Base-by-base conservation (phyloP, 2,888 invertebrate species). In the Rhimphoctona megacephalus region DNA sequence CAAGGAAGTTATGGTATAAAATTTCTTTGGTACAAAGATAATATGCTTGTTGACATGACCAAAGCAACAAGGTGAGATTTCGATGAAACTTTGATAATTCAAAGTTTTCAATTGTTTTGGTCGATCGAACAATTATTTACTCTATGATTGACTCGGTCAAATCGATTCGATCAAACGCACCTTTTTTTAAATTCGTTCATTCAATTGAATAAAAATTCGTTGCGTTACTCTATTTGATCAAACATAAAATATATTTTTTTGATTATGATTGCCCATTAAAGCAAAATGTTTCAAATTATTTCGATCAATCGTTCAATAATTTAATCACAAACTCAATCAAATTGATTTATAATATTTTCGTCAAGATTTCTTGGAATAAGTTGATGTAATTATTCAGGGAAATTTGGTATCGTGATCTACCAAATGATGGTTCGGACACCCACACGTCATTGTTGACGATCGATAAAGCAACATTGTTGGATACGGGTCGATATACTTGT, bases 21-120 rank as follows among this genome's bases (percentile, higher is more conserved):
- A 81, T 98, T 98, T 93, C 96, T 96, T 46, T 98, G 98, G 98
- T 97, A 96, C 95, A 98, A 98, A 94, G 97, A 98, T 92, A 97
- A 97, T 7, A 95, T 96, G 88, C 95, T 96, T 89, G 96, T 98
- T 86, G 97, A 98, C 94, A 96, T 96, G 90, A 96, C 97, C 86
- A 96, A 96, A 89, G 96, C 97, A 22, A 96, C 96, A 73, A 97
- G 97, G 97, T 96, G 94, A 95, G 64, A 52, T 43, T 66, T 64
- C 6, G 4, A 54, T 46, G 22, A 43, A 36, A 19, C 33, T 25
- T 46, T 43, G 19, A 43, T 2, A 11, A 43, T 30, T 64, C n/a
- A 33, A 73, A 33, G 1, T n/a, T 33, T 73, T 30, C n/a, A 8
- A 0, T 30, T 52, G 5, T 46, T 33, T 33, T 19, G 17, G 17